Evolutionary conservation across 2,888 invertebrate species (phyloP).

Genomic region (Hipparchia sbordonii): DNA sequence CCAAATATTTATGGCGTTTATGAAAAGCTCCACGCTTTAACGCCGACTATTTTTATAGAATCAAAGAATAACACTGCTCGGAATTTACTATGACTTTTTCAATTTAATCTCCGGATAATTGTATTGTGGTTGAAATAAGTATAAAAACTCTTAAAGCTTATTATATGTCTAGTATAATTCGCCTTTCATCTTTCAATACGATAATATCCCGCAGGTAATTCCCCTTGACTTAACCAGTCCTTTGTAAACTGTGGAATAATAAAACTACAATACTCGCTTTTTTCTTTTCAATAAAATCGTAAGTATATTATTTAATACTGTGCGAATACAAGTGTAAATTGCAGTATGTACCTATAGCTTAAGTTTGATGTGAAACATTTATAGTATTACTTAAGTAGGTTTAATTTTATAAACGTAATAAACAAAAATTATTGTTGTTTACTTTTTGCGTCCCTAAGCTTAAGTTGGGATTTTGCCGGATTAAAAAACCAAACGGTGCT

Average conservation of each 20-base stretch:
- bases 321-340: not conserved
- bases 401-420: slow-evolving; percentile 8
- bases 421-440: slow-evolving; percentile 15
- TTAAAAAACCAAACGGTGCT: too few species aligned
- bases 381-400: not conserved
- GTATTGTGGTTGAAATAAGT: not conserved
- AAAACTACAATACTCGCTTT: not conserved
- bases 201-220: not conserved
- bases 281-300: not conserved
- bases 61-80: too few species aligned
- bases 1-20: too few species aligned
- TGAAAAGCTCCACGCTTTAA: too few species aligned
- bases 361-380: not conserved
- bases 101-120: too few species aligned
- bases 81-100: too few species aligned
- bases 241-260: not conserved
- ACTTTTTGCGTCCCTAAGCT: slow-evolving; percentile 5
- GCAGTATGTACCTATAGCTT: not conserved
- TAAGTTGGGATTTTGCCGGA: too few species aligned
- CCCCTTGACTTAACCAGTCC: not conserved
- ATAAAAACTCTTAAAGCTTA: not conserved
- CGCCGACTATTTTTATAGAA: not conserved
- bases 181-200: not conserved
- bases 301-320: not conserved
- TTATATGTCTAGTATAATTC: not conserved